Evolutionary conservation across 2,113 vertebrate genomes (phyloP), one percentile per base, ranked within the genome.

Genomic region (Cichladusa arquata): DNA sequence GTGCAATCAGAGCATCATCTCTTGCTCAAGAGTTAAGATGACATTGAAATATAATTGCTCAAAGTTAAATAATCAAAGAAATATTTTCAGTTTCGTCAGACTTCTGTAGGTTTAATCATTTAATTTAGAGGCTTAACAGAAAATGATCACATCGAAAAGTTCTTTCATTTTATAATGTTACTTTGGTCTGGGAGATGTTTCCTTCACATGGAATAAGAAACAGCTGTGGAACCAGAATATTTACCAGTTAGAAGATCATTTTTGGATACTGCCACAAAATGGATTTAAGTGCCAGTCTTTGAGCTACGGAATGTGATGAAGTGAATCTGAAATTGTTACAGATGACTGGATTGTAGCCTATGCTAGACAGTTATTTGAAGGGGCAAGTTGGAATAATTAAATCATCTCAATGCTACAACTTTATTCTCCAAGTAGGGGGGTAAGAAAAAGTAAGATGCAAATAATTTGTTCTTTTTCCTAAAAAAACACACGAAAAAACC

Each of bases 31-130:
- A 94, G 36, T 86, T 83, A 61, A 81, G 57, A 87, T 80, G 65
- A 71, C 71, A 83, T 64, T 83, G 79, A 93, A 40, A 44, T 86
- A 56, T 67, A 83, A 93, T 72, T 88, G 36, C 22, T 71, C 38
- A 53, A 92, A 84, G 17, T 81, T 90, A 81, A 83, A 88, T 88
- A 96, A 71, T 25, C 53, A 45, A 71, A 74, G 29, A 91, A 86
- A 48, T 94, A 76, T 81, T 95, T 88, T 82, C 31, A 53, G 18
- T 57, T 95, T 92, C 53, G 45, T 87, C n/a, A 81, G 34, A 79
- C 83, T 92, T 95, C 36, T 76, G 11, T 48, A 45, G 26, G 33
- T 79, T 74, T 89, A 33, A 31, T 58, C 0, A 71, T 66, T 88
- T 88, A 45, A 70, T 83, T 88, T 69, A 66, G 19, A 88, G 5